Base-by-base conservation (phyloP, 1,140 invertebrate genomes). In the Liolophura sinensis region DNA sequence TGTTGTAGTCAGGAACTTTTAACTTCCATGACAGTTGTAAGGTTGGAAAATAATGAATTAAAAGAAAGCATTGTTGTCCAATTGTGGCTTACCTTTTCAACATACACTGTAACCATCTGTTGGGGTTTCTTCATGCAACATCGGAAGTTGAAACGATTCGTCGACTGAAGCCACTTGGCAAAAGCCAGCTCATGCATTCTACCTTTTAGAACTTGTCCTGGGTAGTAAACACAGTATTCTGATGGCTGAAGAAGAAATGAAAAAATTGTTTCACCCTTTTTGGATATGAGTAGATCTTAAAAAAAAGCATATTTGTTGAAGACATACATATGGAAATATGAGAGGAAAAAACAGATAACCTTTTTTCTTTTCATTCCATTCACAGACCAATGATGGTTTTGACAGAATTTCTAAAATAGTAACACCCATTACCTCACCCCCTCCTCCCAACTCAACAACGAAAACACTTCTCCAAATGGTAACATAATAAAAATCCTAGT, bases 111-210 rank as follows among this genome's bases (percentile, higher is more conserved):
- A 11, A 86, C 85, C 48, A 82, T 86, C 71, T 87, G 87, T 49
- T 85, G 83, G 1, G 85, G 87, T 71, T 91, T 90, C 48, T 89
- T 90, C 11, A 73, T 62, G n/a, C 68, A 69, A 64, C 71, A 72
- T 75, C 90, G 91, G 87, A 92, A 89, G 74, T 91, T 68, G 59
- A 77, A 60, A 50, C 62, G 89, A 81, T 92, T 91, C 12, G 91
- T 92, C 66, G 89, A 87, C 48, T 90, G 85, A 15, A 92, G 84
- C 93, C 93, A 95, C 69, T 91, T 88, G 4, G 90, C 92, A 62
- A 89, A 88, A 70, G 92, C 89, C 50, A 95, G 84, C 63, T 88
- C 87, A 52, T 88, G 88, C 15, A 91, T 81, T 0, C 89, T 89
- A 9, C 92, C 92, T 78, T 88, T 90, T 1, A 94, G 83, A 71